Base-by-base conservation (phyloP, 2,113 vertebrate genomes). In the Pseudorhombus dupliciocellatus region DNA sequence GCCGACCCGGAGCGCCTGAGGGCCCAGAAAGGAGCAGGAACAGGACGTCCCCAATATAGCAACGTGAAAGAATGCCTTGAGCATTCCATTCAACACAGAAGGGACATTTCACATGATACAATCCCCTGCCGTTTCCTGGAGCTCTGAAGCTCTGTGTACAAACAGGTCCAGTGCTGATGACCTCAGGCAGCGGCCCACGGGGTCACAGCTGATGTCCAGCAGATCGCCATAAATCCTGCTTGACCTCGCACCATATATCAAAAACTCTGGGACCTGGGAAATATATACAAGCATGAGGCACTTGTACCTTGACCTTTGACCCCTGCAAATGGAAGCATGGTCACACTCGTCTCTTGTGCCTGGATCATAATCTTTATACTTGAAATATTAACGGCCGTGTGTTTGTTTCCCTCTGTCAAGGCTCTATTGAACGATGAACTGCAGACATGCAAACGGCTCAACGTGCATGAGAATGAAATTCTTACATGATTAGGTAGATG, bases 101-200 rank as follows among this genome's bases (percentile, higher is more conserved):
- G 40, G 76, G 67, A 76, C 66, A 31, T 86, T 92, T 92, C 90
- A 89, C 91, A 92, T 88, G 84, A 84, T 77, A 86, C 71, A 67
- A 65, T 62, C 70, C 61, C 26, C 53, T 1, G 54, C 73, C 30
- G 54, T 81, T 89, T 87, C 88, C 85, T 88, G 71, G 58, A 53
- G 81, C 16, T n/a, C 59, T 42, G 52, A 37, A 31, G 63, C 70
- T 83, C 58, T 75, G 63, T 89, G 80, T 70, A 83, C 87, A 89
- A 80, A 79, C 52, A 30, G 44, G 21, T 63, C 24, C 34, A 37
- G 3, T 12, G 10, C 34, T 11, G 12, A 2, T 11, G 12, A 48
- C 76, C 70, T 74, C 75, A 73, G 31, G 20, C 57, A 5, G 57
- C 14, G 65, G 28, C 48, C 75, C 63, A 21, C 2, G 44, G 81